Percentiles rank a stretch among this genome's conserved stretches.
Evolutionary conservation across 2,888 invertebrate genomes (phyloP).

Genomic region (Sesamia inferens): DNA sequence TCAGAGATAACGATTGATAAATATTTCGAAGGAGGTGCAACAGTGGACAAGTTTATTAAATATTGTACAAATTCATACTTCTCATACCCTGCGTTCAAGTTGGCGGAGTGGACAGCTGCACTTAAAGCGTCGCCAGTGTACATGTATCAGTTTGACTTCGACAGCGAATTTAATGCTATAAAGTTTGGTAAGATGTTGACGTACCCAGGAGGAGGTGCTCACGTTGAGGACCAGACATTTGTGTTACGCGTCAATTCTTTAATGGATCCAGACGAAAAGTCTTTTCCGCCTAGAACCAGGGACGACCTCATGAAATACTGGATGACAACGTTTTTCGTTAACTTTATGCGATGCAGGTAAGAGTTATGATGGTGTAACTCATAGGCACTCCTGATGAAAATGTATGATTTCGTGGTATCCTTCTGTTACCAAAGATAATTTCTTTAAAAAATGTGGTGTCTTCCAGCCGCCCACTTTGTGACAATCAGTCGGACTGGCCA

Average conservation of each 20-base stretch:
- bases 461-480: conserved; percentile 51
- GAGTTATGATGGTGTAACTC: conserved; percentile 1
- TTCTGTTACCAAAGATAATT: not conserved
- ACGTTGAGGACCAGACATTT: conserved; percentile 55
- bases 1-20: too few species aligned
- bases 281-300: too few species aligned
- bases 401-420: not conserved
- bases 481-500: conserved; percentile 35
- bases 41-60: too few species aligned
- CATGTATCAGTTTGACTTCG: too few species aligned
- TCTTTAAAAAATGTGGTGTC: not conserved
- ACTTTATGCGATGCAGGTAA: too few species aligned
- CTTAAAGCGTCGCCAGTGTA: too few species aligned
- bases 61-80: conserved; percentile 57
- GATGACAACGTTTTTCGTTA: too few species aligned
- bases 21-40: too few species aligned
- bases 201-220: conserved; percentile 61
- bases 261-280: conserved; percentile 17
- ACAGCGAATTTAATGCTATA: too few species aligned
- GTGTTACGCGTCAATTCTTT: conserved; percentile 53
- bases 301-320: too few species aligned
- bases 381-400: not conserved
- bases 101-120: too few species aligned
- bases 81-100: conserved; percentile 35
- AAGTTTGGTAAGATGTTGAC: too few species aligned